Evolutionary conservation across 2,797 vertebrate species (phyloP), one percentile per base, ranked within the genome.

Genomic region (Erethizon dorsatum): DNA sequence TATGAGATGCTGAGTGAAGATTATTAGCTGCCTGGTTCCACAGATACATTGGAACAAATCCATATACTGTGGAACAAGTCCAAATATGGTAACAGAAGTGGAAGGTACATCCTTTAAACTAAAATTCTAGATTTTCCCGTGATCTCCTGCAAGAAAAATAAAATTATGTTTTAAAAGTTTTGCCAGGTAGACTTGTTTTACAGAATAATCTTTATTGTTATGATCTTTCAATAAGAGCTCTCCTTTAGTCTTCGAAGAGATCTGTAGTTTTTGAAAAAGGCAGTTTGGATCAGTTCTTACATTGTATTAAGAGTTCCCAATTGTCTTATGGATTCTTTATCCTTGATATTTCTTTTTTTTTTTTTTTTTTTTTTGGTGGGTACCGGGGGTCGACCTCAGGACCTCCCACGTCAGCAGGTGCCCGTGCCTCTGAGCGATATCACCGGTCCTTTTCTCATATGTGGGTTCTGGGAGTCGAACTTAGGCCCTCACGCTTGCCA

Each of bases 181-280:
- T 95, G 41, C 65, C 12, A 54, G 47, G 47, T 54, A 88, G 63
- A 69, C 26, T 71, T 94, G 15, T 95, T 80, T 87, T 79, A 91
- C 41, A 41, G 79, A 83, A 88, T 83, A 85, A 95, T 26, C 59
- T 87, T 79, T 93, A 54, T 31, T 61, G 28, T 85, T 91, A 22
- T 6, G 78, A 80, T 56, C 78, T 94, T 95, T 88, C 37, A 88
- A 59, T 94, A 41, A 57, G 33, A 61, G 33, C 12, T 50, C 41
- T 47, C 13, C 45, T 52, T 75, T 93, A 82, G 54, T 54, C 59
- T 69, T 37, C 2, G 33, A 92, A 88, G 61, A 93, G 31, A 80
- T 37, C 15, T 79, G 92, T 86, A 63, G 73, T 73, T 95, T 94
- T 85, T n/a, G 47, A 95, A 65, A 80, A 96, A 93, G 67, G 75